A percentile compares a stretch with the other conserved stretches of the same genome.
phyloP scores from a whole-genome alignment of 2,888 invertebrate genomes.

The Apotomis capreana region DNA sequence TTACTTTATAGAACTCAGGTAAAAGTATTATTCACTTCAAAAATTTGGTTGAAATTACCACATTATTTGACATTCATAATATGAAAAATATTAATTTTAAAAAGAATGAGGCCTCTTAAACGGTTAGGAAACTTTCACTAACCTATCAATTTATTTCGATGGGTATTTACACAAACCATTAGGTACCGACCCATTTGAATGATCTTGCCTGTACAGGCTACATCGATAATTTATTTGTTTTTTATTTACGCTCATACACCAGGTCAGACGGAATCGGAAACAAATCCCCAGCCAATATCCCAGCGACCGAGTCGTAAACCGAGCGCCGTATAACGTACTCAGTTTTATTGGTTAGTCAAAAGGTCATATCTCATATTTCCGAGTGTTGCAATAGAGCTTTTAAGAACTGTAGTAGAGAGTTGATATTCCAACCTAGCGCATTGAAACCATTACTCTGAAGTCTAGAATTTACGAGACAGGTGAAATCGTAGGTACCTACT shows the following conservation, averaged over 20 bases:
- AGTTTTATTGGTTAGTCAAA: not conserved
- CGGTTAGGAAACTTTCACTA: no score
- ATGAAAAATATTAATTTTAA: no score
- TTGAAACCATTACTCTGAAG: not conserved
- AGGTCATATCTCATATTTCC: not conserved
- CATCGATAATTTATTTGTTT: not conserved
- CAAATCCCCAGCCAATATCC: slow-evolving; percentile 1
- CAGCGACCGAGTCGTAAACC: not conserved
- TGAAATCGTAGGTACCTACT: not conserved
- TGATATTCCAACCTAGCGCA: not conserved
- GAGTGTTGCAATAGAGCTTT: not conserved
- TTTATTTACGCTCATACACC: not conserved
- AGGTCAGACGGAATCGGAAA: not conserved
- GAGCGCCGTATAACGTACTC: not conserved
- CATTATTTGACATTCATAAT: no score
- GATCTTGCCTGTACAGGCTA: no score
- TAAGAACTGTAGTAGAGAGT: not conserved
- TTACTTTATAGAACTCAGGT: no score
- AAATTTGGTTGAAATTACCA: no score
- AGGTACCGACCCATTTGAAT: no score
- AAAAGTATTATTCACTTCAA: no score
- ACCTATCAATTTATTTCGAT: no score
- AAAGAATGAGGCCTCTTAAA: no score
- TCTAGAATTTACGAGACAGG: not conserved
- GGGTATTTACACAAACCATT: no score